Percentiles rank a stretch among this genome's conserved stretches.
These are phyloP conservation scores for Pectinophora gossypiella DNA, from an alignment of 1,140 invertebrate genomes.

Conservation along the genomic window DNA sequence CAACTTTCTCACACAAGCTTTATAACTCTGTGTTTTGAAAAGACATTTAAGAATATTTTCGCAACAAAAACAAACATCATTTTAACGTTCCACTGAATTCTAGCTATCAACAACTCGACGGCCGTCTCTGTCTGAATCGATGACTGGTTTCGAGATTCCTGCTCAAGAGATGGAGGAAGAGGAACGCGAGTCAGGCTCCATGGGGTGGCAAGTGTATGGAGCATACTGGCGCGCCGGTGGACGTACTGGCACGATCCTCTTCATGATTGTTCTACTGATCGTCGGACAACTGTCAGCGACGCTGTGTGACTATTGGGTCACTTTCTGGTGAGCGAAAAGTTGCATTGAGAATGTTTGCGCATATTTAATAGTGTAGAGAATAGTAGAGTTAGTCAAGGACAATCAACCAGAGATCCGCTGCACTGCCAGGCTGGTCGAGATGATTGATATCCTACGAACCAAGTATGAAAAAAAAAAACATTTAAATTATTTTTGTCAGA, in stretches of 20 bases:
- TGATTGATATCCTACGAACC: too few species aligned
- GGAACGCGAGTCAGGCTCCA: slow-evolving; percentile 70
- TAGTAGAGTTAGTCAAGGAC: too few species aligned
- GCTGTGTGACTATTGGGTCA: slow-evolving; percentile 74
- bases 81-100: too few species aligned
- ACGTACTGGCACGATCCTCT: slow-evolving; percentile 38
- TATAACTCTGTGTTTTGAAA: too few species aligned
- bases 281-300: slow-evolving; percentile 70
- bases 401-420: too few species aligned
- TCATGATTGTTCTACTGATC: slow-evolving; percentile 64
- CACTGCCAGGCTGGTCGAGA: too few species aligned
- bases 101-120: slow-evolving; percentile 58
- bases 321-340: slow-evolving; percentile 58
- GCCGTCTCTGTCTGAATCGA: slow-evolving; percentile 53
- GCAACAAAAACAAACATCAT: too few species aligned
- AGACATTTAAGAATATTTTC: too few species aligned
- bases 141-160: slow-evolving; percentile 42
- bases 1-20: too few species aligned
- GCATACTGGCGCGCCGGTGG: slow-evolving; percentile 68
- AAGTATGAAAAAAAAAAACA: too few species aligned
- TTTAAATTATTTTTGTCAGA: too few species aligned
- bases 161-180: slow-evolving; percentile 71
- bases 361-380: too few species aligned
- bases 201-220: slow-evolving; percentile 66
- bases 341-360: not conserved